Evolutionary conservation across 2,797 vertebrate genomes (phyloP).

Genomic region (Lithobates pipiens): DNA sequence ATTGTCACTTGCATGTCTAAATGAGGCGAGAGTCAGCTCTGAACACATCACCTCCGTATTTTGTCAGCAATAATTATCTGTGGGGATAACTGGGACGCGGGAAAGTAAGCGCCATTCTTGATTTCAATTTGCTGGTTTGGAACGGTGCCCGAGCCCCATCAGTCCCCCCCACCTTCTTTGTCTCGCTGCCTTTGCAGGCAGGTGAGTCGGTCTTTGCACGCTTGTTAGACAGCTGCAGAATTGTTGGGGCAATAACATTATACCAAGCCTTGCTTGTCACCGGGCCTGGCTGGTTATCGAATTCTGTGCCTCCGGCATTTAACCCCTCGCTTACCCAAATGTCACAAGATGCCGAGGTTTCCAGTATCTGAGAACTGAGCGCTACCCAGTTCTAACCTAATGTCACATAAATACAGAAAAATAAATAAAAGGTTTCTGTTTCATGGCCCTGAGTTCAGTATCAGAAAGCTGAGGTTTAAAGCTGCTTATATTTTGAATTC

Average conservation of each 20-base stretch:
- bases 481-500: too few species aligned
- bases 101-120: background rate
- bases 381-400: background rate
- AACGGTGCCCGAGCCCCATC: constrained; percentile 3
- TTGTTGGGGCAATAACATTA: constrained; percentile 25
- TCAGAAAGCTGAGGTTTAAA: too few species aligned
- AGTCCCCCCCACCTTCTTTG: background rate
- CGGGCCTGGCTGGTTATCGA: constrained; percentile 19
- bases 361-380: background rate
- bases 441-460: background rate
- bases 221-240: constrained; percentile 42
- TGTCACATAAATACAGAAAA: too few species aligned
- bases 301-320: constrained; percentile 32
- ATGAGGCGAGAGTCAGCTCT: constrained; percentile 19
- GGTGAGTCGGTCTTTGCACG: constrained; percentile 25
- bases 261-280: constrained; percentile 30
- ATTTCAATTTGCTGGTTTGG: constrained; percentile 25
- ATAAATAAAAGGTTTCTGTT: too few species aligned
- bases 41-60: constrained; percentile 13
- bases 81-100: constrained; percentile 10
- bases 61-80: constrained; percentile 50
- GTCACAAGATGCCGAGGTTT: background rate
- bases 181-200: constrained; percentile 19
- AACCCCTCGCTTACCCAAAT: constrained; percentile 1
- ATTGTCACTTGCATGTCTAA: constrained; percentile 42